These are phyloP conservation scores for Hesperophylax magnus DNA, from an alignment of 1,140 invertebrate genomes.

Conservation along the genomic window DNA sequence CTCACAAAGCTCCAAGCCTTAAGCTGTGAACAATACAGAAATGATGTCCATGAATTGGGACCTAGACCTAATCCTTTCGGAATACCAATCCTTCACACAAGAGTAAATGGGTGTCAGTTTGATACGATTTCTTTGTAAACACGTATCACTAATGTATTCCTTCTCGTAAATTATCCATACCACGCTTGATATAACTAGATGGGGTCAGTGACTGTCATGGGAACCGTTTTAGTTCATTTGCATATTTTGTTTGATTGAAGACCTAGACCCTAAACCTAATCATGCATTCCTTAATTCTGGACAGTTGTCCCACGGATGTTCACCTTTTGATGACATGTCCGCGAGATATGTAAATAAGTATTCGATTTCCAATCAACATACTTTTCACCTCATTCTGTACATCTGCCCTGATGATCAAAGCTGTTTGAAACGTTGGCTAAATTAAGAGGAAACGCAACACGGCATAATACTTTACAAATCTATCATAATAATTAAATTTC, in stretches of 20 bases:
- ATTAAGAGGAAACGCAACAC: no score
- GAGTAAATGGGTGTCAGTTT: conserved; percentile 19
- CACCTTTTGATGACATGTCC: no score
- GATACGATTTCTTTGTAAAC: conserved; percentile 12
- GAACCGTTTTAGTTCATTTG: not conserved
- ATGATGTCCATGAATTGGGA: not conserved
- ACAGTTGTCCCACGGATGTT: no score
- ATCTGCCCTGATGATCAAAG: no score
- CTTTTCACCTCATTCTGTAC: no score
- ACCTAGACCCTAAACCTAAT: no score
- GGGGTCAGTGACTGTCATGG: not conserved
- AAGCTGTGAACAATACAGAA: conserved; percentile 8
- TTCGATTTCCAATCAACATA: no score
- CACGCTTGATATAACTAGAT: not conserved
- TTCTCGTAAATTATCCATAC: not conserved
- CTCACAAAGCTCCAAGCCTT: not conserved
- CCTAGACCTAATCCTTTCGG: not conserved
- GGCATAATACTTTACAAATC: no score
- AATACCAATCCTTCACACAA: conserved; percentile 5
- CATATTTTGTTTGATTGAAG: not conserved
- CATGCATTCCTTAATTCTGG: no score
- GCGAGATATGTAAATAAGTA: no score
- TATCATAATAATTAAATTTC: no score
- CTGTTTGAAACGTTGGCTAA: no score
- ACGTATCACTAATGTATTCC: conserved; percentile 1